Evolutionary conservation across 2,113 vertebrate genomes (phyloP), one percentile per base, ranked within the genome.

Genomic region (Triplophysa rosa): DNA sequence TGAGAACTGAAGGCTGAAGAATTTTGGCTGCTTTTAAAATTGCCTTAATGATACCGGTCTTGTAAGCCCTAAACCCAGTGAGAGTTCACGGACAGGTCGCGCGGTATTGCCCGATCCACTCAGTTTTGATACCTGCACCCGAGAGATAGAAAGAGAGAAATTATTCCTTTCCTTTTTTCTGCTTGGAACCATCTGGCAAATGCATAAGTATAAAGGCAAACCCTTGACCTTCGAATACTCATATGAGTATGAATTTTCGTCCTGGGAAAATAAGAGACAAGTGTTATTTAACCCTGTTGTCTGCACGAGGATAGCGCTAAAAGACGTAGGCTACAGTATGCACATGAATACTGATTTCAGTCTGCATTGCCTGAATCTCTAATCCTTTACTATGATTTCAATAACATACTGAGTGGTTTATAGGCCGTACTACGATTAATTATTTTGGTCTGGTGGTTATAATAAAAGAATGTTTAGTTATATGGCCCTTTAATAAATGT

Each of bases 221-320:
- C 77, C 77, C 80, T 84, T 84, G 77, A 82, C 83, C 83, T 84
- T 77, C 65, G 71, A 61, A 71, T 79, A 70, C 33, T 7, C 64
- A 19, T 71, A 72, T 29, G 61, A 70, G 70, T 79, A 74, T 79
- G 75, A 8, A 47, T 79, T 82, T 79, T 82, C 65, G 23, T 65
- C 77, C 21, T 52, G 52, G 66, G 80, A 79, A 80, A 80, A 69
- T 80, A 72, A 77, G 72, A 59, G 67, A 58, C 78, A 84, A 84
- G 83, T 82, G 71, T 77, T 68, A 82, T 82, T 84, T 84, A 84
- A 84, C 83, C 83, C 79, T 54, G 70, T 42, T 14, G 14, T 37
- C 33, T 47, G 10, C 63, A 42, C 49, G 16, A 45, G 33, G 33
- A 8, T 47, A 80, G 56, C 10, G 24, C 58, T 45, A 16, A 49